Percentiles rank a stretch among this genome's conserved stretches.
Evolutionary conservation across 1,140 invertebrate genomes (phyloP).

Genomic region (Piezodorus guildinii): DNA sequence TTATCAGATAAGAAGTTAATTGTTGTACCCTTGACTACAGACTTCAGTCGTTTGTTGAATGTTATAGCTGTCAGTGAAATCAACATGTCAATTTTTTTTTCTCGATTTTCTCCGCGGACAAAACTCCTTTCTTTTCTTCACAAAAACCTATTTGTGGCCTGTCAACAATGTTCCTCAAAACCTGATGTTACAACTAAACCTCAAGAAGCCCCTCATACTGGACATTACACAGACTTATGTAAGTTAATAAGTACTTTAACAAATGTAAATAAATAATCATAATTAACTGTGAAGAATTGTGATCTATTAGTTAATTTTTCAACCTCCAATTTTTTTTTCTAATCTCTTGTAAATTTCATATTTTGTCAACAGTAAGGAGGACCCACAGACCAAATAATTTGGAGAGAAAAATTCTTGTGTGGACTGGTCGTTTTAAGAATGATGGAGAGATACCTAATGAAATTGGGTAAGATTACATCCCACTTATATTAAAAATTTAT

Average conservation of each 20-base stretch:
- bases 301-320: neutral
- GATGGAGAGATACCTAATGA: neutral
- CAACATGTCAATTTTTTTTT: too few species aligned
- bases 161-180: too few species aligned
- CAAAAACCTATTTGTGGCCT: too few species aligned
- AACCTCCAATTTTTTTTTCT: neutral
- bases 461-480: neutral
- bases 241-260: neutral
- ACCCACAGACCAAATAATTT: constrained; percentile 3
- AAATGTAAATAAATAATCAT: too few species aligned
- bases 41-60: too few species aligned
- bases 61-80: too few species aligned
- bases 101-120: too few species aligned
- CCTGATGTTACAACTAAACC: too few species aligned
- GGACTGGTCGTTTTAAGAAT: constrained; percentile 6
- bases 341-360: neutral
- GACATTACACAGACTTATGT: neutral
- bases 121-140: too few species aligned
- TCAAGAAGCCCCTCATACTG: neutral
- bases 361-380: neutral
- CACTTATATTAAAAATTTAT: neutral
- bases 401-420: neutral
- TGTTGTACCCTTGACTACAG: too few species aligned
- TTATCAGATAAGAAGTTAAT: too few species aligned
- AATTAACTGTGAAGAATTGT: neutral